Base-by-base conservation (phyloP, 2,888 invertebrate species). In the Hetaerina titia region DNA sequence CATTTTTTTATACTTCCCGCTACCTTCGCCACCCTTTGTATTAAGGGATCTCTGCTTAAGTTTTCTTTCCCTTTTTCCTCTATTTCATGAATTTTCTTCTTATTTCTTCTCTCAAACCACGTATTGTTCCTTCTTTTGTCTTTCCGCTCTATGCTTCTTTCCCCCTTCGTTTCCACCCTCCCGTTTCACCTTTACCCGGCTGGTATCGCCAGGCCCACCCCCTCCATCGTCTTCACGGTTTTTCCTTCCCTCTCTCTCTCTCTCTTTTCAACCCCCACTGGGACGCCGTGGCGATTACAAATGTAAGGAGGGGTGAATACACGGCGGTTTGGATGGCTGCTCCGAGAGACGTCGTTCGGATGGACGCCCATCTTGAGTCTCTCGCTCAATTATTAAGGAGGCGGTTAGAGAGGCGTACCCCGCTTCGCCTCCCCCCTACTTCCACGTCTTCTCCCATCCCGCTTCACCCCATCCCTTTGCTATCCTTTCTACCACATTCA, bases 311-410 rank as follows among this genome's bases (percentile, higher is more conserved):
- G 69, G 92, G 45, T 56, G 92, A n/a, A 64, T 92, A 57, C 92
- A 69, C 45, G 45, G 58, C 22, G 45, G 63, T 69, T 31, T 31
- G 63, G n/a, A 64, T 63, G 64, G 63, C 57, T 56, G n/a, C 58
- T 19, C 89, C n/a, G 19, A 19, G 64, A 64, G 64, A 45, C 69
- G n/a, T 92, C 69, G 57, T 56, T n/a, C 69, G 69, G 92, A 92
- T 56, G 92, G 56, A 45, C 60, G 60, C 90, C 58, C 69, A 69
- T 57, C 92, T 69, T 45, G 90, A 15, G 90, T 58, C 63, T 56
- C 74, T n/a, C 92, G 92, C 45, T 92, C 92, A 92, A 92, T 92
- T 92, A 92, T 92, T 92, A 92, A 92, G 92, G 92, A 92, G 45
- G 74, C 31, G 92, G 69, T 92, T 74, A 92, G 69, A 92, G 69